These are phyloP conservation scores for Oreonectes daqikongensis DNA, from an alignment of 2,797 vertebrate species.

Conservation along the genomic window DNA sequence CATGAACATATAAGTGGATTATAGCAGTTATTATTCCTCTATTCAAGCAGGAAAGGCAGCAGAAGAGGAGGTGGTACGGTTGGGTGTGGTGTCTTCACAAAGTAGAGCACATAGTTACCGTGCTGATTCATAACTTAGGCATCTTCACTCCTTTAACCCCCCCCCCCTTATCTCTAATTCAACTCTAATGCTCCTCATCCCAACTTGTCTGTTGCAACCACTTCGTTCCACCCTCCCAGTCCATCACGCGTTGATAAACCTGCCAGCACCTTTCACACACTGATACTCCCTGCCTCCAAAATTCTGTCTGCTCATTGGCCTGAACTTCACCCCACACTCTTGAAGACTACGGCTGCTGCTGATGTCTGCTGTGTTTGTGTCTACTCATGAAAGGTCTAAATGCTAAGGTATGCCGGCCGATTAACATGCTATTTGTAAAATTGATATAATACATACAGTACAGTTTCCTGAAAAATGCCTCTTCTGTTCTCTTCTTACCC, in stretches of 20 bases:
- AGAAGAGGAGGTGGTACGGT: conserved; percentile 23
- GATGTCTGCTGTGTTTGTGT: conserved; percentile 8
- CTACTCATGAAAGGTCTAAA: not conserved
- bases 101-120: conserved; percentile 60
- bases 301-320: conserved; percentile 1
- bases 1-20: conserved; percentile 3
- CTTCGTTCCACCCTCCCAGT: conserved; percentile 4
- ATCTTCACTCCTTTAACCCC: conserved; percentile 57
- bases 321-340: conserved; percentile 18
- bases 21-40: conserved; percentile 17
- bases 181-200: conserved; percentile 24
- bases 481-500: no score
- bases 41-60: conserved; percentile 31
- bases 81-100: conserved; percentile 50
- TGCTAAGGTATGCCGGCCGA: not conserved
- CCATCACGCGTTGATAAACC: conserved; percentile 15
- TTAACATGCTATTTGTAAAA: not conserved
- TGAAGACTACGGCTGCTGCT: not conserved
- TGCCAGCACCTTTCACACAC: conserved; percentile 31
- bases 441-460: not conserved
- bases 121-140: conserved; percentile 75
- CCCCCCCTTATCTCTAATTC: conserved; percentile 11
- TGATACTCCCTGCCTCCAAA: conserved; percentile 23
- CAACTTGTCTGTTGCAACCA: conserved; percentile 23
- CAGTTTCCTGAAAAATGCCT: no score